Conservation (phyloP, 2,888 invertebrate genomes). For the Metellina segmentata region DNA sequence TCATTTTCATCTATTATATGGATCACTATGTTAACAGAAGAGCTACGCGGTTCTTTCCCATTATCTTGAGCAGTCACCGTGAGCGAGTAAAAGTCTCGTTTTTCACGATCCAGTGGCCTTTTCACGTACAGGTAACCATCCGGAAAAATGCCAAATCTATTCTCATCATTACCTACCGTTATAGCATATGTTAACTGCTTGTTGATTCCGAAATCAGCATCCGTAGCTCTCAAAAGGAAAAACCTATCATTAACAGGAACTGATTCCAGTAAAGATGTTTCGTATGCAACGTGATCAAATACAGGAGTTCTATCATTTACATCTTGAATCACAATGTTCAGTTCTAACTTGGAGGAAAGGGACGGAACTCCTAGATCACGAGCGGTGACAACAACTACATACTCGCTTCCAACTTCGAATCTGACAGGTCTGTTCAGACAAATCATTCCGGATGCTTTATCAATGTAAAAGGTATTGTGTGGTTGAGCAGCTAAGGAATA, state of each 20-base stretch:
- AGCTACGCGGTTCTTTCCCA: slow-evolving; percentile 87
- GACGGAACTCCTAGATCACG: slow-evolving; percentile 89
- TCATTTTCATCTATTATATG: slow-evolving; percentile 98
- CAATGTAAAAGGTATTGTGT: slow-evolving; percentile 90
- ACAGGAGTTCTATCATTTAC: slow-evolving; percentile 97
- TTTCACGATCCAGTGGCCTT: slow-evolving; percentile 92
- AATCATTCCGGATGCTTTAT: slow-evolving; percentile 92
- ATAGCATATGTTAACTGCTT: slow-evolving; percentile 91
- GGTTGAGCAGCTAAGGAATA: slow-evolving; percentile 91
- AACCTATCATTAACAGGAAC: slow-evolving; percentile 94
- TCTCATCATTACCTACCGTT: slow-evolving; percentile 91
- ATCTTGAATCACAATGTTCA: slow-evolving; percentile 89
- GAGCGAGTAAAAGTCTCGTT: slow-evolving; percentile 93
- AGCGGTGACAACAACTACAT: slow-evolving; percentile 72
- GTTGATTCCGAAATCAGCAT: slow-evolving; percentile 91
- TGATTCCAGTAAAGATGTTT: slow-evolving; percentile 94
- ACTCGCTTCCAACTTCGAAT: slow-evolving; percentile 79
- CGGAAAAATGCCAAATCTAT: slow-evolving; percentile 95
- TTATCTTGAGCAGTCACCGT: slow-evolving; percentile 91
- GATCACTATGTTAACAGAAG: slow-evolving; percentile 93
- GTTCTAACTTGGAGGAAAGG: slow-evolving; percentile 87
- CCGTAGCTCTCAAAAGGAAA: slow-evolving; percentile 93
- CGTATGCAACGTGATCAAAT: slow-evolving; percentile 94
- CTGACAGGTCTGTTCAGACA: slow-evolving; percentile 91
- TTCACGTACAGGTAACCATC: slow-evolving; percentile 95